Conservation (phyloP, 2,888 invertebrate species). For the Mylabris sibirica region DNA sequence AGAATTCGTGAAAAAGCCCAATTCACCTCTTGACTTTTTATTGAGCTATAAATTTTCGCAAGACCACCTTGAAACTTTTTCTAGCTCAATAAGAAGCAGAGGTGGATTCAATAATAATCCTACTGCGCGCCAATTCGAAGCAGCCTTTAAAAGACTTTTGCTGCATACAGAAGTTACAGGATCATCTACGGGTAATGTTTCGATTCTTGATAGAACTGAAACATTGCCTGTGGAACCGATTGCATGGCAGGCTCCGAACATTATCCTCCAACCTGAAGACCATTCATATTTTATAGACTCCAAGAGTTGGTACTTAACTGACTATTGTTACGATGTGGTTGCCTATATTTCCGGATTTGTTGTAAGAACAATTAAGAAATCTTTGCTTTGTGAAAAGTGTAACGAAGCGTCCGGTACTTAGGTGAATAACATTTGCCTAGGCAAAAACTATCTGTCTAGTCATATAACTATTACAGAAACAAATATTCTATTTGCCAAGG, state of each 20-base stretch:
- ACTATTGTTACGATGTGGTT: constrained; percentile 9
- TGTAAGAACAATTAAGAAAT: constrained; percentile 5
- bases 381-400: constrained; percentile 13
- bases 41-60: constrained; percentile 39
- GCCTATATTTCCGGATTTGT: constrained; percentile 16
- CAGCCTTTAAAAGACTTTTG: constrained; percentile 37
- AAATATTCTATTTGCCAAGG: not conserved
- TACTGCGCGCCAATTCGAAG: constrained; percentile 36
- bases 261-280: no score
- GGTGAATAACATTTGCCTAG: no score
- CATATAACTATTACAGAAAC: constrained; percentile 7
- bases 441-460: no score
- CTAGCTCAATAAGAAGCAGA: constrained; percentile 24
- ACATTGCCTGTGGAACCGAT: constrained; percentile 17
- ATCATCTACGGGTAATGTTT: constrained; percentile 18
- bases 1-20: constrained; percentile 8
- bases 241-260: no score
- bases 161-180: constrained; percentile 27
- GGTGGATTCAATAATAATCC: constrained; percentile 42
- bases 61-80: constrained; percentile 29
- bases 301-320: no score
- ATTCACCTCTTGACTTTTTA: constrained; percentile 13
- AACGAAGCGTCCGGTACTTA: no score
- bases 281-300: no score
- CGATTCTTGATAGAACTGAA: constrained; percentile 17